Base-by-base conservation (phyloP, 2,113 vertebrate species). In the Hassar affinis region DNA sequence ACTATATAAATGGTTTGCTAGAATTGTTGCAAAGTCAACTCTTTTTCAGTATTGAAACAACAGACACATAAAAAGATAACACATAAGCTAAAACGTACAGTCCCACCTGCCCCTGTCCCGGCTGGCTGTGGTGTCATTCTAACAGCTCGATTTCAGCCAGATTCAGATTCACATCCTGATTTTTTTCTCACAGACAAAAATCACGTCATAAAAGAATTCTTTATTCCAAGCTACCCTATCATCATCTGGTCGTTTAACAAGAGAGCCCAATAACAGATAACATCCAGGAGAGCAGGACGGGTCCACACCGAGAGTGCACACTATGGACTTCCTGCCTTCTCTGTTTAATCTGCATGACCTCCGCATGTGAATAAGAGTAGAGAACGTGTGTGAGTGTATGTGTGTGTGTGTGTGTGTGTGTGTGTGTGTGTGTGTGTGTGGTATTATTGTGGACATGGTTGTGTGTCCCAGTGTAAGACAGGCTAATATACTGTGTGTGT, bases 201-300 rank as follows among this genome's bases (percentile, higher is more conserved):
- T 20, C 20, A 0, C 12, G n/a, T 15, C 15, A 2, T 64, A 33
- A 30, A 62, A 62, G 1, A 68, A 22, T 66, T 64, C 6, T 15
- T 33, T 33, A 64, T 64, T 38, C 2, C 64, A n/a, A n/a, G n/a
- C n/a, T n/a, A n/a, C n/a, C n/a, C n/a, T n/a, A n/a, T n/a, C n/a
- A n/a, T n/a, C n/a, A n/a, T n/a, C n/a, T n/a, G n/a, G n/a, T n/a
- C n/a, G n/a, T n/a, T n/a, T n/a, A n/a, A n/a, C n/a, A n/a, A n/a
- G n/a, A n/a, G n/a, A n/a, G n/a, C n/a, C 80, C 84, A 77, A 71
- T 80, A 85, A 69, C 62, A 84, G 80, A 85, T 42, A 72, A 42
- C 80, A 85, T 57, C 59, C 86, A 87, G 80, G 47, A 86, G 52
- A 35, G 52, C 80, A 71, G 42, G 49, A 57, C 59, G 27, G 59